phyloP scores from a whole-genome alignment of 1,140 invertebrate species.

The Anagrus nilaparvatae region DNA sequence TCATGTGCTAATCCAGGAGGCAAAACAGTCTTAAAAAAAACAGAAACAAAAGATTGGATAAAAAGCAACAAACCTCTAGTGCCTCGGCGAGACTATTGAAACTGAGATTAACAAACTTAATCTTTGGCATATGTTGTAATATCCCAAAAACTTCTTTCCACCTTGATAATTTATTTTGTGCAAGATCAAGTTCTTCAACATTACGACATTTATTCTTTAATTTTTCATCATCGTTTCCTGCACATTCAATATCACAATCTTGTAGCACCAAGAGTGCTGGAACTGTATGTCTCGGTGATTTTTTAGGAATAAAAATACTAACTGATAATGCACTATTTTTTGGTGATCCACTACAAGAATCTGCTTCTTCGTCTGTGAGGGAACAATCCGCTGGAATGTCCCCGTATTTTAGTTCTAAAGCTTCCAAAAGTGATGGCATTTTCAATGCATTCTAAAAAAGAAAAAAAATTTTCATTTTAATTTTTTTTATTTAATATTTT shows the following conservation, averaged over 20 bases:
- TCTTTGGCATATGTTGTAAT: constrained; percentile 71
- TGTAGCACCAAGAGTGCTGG: constrained; percentile 80
- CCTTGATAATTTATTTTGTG: constrained; percentile 76
- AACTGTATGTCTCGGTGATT: constrained; percentile 63
- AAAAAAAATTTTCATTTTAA: no score
- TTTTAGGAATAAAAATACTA: constrained; percentile 73
- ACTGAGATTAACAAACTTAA: constrained; percentile 84
- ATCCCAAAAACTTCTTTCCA: constrained; percentile 83
- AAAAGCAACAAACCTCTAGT: constrained; percentile 28
- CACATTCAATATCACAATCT: constrained; percentile 76
- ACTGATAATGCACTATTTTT: constrained; percentile 53
- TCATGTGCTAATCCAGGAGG: no score
- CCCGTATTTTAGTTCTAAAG: constrained; percentile 74
- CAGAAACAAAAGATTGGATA: not conserved
- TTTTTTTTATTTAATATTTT: no score
- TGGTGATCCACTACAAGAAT: constrained; percentile 36
- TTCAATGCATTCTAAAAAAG: constrained; percentile 39
- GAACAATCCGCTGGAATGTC: constrained; percentile 47
- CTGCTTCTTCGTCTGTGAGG: constrained; percentile 40
- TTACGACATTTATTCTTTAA: constrained; percentile 71
- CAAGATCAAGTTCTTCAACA: constrained; percentile 81
- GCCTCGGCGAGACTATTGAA: constrained; percentile 71
- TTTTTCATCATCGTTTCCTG: constrained; percentile 64
- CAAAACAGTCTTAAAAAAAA: no score
- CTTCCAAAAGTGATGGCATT: constrained; percentile 77